phyloP scores from a whole-genome alignment of 1,140 invertebrate genomes.

The Formica exsecta region DNA sequence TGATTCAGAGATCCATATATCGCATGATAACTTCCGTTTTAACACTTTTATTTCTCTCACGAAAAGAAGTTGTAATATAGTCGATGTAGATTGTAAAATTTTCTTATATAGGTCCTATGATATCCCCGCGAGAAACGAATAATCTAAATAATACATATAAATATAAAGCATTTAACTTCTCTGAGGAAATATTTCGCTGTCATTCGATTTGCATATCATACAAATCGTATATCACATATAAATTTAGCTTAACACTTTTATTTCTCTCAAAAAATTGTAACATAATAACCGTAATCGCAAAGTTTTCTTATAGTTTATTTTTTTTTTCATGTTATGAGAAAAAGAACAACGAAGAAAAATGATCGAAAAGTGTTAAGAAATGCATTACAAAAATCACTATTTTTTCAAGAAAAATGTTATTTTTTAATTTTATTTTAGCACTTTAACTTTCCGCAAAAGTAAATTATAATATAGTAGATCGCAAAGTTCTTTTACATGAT shows the following conservation, averaged over 20 bases:
- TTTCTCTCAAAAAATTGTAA: background rate
- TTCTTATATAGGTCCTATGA: background rate
- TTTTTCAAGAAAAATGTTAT: too few relatives aligned
- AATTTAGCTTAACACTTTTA: conserved; percentile 2
- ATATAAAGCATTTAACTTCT: background rate
- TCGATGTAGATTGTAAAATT: background rate
- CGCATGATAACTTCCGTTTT: background rate
- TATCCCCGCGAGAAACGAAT: background rate
- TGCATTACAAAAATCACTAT: background rate
- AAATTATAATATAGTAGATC: too few relatives aligned
- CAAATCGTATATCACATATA: background rate
- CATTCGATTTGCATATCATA: background rate
- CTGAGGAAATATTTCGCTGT: background rate
- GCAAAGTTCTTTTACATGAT: background rate
- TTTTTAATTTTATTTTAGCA: too few relatives aligned
- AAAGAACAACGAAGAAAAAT: too few relatives aligned
- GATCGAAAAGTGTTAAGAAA: too few relatives aligned
- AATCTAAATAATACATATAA: background rate
- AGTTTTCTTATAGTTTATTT: background rate
- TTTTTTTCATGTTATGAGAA: background rate
- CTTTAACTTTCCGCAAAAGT: too few relatives aligned
- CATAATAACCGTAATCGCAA: background rate
- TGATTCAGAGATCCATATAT: background rate
- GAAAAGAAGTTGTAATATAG: background rate
- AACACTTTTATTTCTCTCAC: background rate